A percentile compares a stretch with the other conserved stretches of the same genome.
Evolutionary conservation across 23 tunicate genomes (phyloP).

Genomic region (Ciona savignyi): DNA sequence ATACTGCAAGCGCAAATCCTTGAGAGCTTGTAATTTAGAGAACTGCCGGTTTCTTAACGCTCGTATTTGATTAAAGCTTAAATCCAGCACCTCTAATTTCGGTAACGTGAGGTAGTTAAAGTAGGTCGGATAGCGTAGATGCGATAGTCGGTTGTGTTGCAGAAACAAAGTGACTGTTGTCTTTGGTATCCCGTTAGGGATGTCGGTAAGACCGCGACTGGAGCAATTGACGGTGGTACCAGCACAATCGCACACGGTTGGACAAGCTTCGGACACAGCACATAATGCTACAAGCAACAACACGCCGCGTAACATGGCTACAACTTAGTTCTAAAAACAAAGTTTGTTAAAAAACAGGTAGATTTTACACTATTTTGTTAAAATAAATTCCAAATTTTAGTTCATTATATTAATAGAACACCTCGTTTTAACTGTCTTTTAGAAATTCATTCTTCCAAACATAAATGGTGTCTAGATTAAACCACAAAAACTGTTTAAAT

Average conservation of each 20-base stretch:
- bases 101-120: neutral
- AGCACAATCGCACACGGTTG: slow-evolving; percentile 11
- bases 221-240: slow-evolving; percentile 25
- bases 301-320: neutral
- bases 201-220: neutral
- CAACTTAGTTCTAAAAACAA: too few species aligned
- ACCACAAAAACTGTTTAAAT: too few species aligned
- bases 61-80: slow-evolving; percentile 13
- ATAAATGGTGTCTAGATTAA: too few species aligned
- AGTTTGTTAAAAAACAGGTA: too few species aligned
- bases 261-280: neutral
- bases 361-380: too few species aligned
- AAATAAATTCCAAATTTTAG: too few species aligned
- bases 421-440: too few species aligned
- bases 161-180: slow-evolving; percentile 3
- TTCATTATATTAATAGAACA: too few species aligned
- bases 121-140: neutral
- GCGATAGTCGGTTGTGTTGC: slow-evolving; percentile 11
- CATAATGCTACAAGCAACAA: neutral
- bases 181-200: slow-evolving; percentile 27
- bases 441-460: too few species aligned
- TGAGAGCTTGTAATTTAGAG: neutral
- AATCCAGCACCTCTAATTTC: slow-evolving; percentile 8
- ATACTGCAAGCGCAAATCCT: slow-evolving; percentile 5
- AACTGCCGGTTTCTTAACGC: neutral